Evolutionary conservation across 2,888 invertebrate species (phyloP).

Genomic region (Melinopterus prodromus): DNA sequence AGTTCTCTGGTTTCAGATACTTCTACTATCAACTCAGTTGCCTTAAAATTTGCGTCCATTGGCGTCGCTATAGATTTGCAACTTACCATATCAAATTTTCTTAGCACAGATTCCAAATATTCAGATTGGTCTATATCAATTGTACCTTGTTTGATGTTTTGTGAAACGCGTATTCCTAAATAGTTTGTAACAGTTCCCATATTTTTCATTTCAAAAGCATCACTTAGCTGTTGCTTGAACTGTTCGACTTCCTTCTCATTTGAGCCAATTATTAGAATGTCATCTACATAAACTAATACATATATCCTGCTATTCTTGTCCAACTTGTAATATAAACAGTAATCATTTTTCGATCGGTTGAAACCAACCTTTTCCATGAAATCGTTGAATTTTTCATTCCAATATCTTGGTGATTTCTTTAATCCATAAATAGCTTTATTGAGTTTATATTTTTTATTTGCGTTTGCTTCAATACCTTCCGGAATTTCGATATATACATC

Average conservation of each 20-base stretch:
- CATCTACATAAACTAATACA: conserved; percentile 17
- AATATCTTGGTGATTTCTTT: conserved; percentile 42
- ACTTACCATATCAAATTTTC: conserved; percentile 23
- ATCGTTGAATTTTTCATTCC: conserved; percentile 43
- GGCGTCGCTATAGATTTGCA: conserved; percentile 22
- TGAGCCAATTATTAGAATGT: not conserved
- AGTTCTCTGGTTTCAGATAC: conserved; percentile 21
- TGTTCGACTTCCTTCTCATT: not conserved
- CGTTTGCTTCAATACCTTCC: conserved; percentile 36
- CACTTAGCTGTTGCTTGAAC: not conserved
- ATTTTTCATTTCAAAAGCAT: conserved; percentile 25
- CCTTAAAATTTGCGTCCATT: conserved; percentile 20
- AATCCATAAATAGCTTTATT: conserved; percentile 45
- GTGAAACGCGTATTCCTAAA: conserved; percentile 23
- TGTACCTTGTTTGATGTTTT: not conserved
- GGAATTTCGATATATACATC: conserved; percentile 42
- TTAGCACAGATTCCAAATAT: conserved; percentile 10
- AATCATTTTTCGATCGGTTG: conserved; percentile 41
- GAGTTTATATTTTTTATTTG: conserved; percentile 42
- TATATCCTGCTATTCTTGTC: not conserved
- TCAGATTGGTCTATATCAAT: conserved; percentile 13
- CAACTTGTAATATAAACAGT: conserved; percentile 37
- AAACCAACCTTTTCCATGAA: conserved; percentile 37
- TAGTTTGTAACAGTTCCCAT: conserved; percentile 8
- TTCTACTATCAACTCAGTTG: not conserved